phyloP scores from a whole-genome alignment of 2,113 vertebrate genomes.

The Pterocles burchelli region DNA sequence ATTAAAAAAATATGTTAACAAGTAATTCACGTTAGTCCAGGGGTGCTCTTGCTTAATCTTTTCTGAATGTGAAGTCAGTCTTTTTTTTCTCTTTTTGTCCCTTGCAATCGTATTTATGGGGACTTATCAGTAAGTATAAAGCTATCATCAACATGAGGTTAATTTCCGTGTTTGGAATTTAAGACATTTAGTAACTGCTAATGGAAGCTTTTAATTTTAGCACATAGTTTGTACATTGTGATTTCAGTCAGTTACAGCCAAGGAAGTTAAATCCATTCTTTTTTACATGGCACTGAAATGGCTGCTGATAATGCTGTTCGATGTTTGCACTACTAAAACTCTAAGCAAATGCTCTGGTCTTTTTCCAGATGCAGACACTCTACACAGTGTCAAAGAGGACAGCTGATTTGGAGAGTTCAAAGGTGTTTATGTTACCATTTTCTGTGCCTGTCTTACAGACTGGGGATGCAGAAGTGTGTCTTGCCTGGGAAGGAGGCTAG shows the following conservation, averaged over 20 bases:
- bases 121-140: background rate
- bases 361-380: background rate
- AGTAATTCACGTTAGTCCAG: background rate
- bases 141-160: background rate
- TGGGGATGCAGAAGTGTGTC: background rate
- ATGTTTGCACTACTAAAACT: background rate
- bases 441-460: background rate
- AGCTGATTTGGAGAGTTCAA: background rate
- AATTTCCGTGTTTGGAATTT: background rate
- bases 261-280: background rate
- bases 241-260: background rate
- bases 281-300: fast-evolving
- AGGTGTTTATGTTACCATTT: background rate
- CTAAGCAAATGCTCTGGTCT: background rate
- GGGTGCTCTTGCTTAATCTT: background rate
- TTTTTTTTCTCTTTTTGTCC: background rate
- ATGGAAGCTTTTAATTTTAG: background rate
- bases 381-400: background rate
- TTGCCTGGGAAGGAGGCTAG: background rate
- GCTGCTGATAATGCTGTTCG: background rate
- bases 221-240: background rate
- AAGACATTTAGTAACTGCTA: background rate
- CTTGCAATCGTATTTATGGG: background rate
- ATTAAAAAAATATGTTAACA: background rate
- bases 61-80: background rate